phyloP scores from a whole-genome alignment of 2,888 invertebrate species.

The Endomychus coccineus region DNA sequence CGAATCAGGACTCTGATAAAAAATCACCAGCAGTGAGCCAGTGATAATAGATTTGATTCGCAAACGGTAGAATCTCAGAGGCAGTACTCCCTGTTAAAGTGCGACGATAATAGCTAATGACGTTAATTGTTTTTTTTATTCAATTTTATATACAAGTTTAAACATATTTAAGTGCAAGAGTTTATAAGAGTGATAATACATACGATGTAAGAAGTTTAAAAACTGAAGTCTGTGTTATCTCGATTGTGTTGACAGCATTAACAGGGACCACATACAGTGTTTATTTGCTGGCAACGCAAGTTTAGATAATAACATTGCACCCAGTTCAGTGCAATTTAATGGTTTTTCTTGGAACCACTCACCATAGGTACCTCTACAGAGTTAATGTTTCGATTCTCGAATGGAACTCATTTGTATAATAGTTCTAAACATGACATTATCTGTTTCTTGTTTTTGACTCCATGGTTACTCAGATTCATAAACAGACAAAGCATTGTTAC shows the following conservation, averaged over 20 bases:
- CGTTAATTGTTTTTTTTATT: not conserved
- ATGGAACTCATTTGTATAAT: conserved; percentile 42
- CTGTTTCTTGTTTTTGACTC: conserved; percentile 8
- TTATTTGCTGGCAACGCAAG: too few species aligned
- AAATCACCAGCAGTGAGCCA: conserved; percentile 77
- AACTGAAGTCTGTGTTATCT: conserved; percentile 12
- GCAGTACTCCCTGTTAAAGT: conserved; percentile 25
- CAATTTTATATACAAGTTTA: not conserved
- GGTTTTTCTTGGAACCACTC: conserved; percentile 39
- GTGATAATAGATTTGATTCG: conserved; percentile 46
- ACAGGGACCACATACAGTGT: too few species aligned
- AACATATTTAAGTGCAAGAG: conserved; percentile 26
- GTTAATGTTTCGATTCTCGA: conserved; percentile 38
- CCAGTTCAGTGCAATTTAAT: conserved; percentile 34
- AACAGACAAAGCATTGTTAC: too few species aligned
- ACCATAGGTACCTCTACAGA: conserved; percentile 43
- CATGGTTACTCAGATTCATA: too few species aligned
- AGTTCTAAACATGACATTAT: conserved; percentile 29
- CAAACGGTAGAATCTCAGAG: conserved; percentile 28
- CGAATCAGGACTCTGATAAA: conserved; percentile 70
- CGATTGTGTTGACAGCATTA: conserved; percentile 25
- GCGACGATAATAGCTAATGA: conserved; percentile 10
- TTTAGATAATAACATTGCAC: conserved; percentile 28
- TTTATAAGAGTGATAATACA: conserved; percentile 21
- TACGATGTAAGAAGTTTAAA: conserved; percentile 4